Conservation (phyloP, 2,888 invertebrate species). For the Clepsis dumicolana region DNA sequence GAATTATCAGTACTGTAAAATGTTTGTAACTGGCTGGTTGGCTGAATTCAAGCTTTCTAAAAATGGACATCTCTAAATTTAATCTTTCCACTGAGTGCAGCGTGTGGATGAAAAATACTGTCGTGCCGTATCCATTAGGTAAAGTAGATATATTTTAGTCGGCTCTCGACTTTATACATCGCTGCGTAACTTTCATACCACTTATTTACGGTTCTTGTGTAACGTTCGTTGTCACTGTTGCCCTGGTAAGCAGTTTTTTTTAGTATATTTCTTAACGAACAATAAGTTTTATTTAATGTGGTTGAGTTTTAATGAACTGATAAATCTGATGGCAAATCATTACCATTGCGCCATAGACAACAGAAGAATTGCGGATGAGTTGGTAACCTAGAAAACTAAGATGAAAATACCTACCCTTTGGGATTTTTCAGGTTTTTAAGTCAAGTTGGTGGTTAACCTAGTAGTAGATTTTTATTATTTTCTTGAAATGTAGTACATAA, state of each 20-base stretch:
- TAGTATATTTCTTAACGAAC: too few relatives aligned
- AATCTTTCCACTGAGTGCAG: conserved; percentile 69
- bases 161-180: conserved; percentile 57
- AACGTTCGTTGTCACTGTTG: conserved; percentile 41
- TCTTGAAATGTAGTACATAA: not conserved
- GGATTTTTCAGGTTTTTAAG: too few relatives aligned
- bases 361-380: too few relatives aligned
- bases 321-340: too few relatives aligned
- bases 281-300: too few relatives aligned
- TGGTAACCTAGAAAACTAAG: too few relatives aligned
- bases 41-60: conserved; percentile 69
- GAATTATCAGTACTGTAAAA: conserved; percentile 48
- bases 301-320: too few relatives aligned
- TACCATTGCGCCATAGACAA: too few relatives aligned
- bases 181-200: conserved; percentile 55
- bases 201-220: conserved; percentile 53
- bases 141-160: conserved; percentile 71
- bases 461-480: not conserved
- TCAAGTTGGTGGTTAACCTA: not conserved
- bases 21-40: conserved; percentile 48
- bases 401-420: not conserved
- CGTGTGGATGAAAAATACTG: conserved; percentile 72
- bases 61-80: conserved; percentile 76
- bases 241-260: not conserved
- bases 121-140: conserved; percentile 77